Evolutionary conservation across 1,140 invertebrate species (phyloP).

Genomic region (Dendroctonus valens): DNA sequence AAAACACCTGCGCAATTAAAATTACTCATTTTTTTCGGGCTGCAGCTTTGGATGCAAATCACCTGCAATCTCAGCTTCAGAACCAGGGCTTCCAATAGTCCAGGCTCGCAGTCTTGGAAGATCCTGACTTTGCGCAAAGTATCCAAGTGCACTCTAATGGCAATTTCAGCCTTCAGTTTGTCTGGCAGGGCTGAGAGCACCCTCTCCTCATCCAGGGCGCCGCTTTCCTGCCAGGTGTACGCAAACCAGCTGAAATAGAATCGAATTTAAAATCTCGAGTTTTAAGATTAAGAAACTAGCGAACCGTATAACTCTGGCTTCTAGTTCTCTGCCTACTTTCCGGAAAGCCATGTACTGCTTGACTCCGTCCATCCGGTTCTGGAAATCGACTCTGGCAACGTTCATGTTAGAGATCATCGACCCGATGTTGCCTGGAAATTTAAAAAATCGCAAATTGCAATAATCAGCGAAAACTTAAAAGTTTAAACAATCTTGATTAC

Average conservation of each 20-base stretch:
- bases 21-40: not conserved
- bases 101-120: conserved; percentile 94
- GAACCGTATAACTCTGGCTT: conserved; percentile 79
- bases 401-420: conserved; percentile 99
- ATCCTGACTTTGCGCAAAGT: conserved; percentile 86
- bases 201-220: conserved; percentile 84
- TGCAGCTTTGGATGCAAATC: conserved; percentile 8
- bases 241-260: conserved; percentile 75
- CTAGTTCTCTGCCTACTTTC: conserved; percentile 78
- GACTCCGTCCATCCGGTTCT: conserved; percentile 92
- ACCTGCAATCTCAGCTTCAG: conserved; percentile 85
- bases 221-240: conserved; percentile 94
- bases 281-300: not conserved
- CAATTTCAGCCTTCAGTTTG: conserved; percentile 95
- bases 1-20: conserved; percentile 70
- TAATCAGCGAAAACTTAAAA: too few species aligned
- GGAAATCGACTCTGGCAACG: conserved; percentile 89
- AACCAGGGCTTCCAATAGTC: conserved; percentile 88
- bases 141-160: conserved; percentile 92
- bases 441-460: too few species aligned
- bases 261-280: not conserved
- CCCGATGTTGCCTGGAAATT: conserved; percentile 74
- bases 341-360: conserved; percentile 95
- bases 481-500: too few species aligned
- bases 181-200: conserved; percentile 83